phyloP scores from a whole-genome alignment of 2,888 invertebrate genomes.

The Quadriops clusia region DNA sequence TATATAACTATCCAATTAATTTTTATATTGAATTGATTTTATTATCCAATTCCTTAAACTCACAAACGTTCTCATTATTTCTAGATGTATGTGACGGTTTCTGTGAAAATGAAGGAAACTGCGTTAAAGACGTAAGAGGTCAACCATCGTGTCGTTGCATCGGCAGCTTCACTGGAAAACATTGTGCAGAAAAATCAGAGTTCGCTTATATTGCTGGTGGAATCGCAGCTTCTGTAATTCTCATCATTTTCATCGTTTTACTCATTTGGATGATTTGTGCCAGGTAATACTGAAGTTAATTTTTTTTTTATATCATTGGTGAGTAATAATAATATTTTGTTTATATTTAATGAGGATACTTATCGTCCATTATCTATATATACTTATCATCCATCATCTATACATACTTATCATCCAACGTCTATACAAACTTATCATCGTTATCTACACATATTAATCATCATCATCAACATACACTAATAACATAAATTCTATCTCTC shows the following conservation, averaged over 20 bases:
- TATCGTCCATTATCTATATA: no score
- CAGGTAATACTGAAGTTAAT: slow-evolving; percentile 47
- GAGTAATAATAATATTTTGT: not conserved
- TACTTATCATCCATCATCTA: no score
- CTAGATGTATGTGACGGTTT: slow-evolving; percentile 70
- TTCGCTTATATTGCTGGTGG: slow-evolving; percentile 92
- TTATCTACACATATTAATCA: no score
- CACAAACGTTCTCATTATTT: slow-evolving; percentile 17
- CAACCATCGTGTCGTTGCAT: slow-evolving; percentile 81
- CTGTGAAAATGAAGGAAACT: slow-evolving; percentile 84
- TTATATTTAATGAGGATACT: slow-evolving; percentile 5
- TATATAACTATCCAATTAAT: not conserved
- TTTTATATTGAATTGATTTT: slow-evolving; percentile 1
- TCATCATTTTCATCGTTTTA: slow-evolving; percentile 83
- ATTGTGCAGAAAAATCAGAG: slow-evolving; percentile 84
- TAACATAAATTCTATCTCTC: no score
- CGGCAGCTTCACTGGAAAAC: slow-evolving; percentile 83
- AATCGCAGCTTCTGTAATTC: slow-evolving; percentile 86
- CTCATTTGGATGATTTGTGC: slow-evolving; percentile 97
- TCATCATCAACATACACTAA: no score
- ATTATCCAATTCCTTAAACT: not conserved
- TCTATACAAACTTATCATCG: no score
- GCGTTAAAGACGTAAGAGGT: slow-evolving; percentile 71
- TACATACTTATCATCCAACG: no score
- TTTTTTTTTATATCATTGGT: not conserved